Percentiles rank a stretch among this genome's conserved stretches.
Conservation (phyloP, 2,113 vertebrate genomes). For the Hylia prasina region DNA sequence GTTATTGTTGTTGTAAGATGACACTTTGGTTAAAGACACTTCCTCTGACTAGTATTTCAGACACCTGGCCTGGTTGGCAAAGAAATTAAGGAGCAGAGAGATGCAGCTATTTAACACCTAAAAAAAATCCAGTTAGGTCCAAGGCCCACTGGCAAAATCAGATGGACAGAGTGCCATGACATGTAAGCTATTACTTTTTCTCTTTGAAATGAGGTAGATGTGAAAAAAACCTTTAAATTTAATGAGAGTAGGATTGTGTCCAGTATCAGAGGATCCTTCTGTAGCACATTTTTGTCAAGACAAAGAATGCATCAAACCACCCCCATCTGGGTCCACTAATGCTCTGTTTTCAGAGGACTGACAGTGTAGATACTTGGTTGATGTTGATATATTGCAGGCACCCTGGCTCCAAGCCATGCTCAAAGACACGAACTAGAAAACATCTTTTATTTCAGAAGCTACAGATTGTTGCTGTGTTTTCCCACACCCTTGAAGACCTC, state of each 20-base stretch:
- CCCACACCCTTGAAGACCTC: background rate
- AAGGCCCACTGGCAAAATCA: background rate
- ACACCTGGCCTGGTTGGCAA: background rate
- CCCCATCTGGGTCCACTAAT: rapidly evolving
- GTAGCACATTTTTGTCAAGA: background rate
- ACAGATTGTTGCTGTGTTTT: background rate
- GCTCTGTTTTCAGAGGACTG: background rate
- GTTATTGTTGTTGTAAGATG: too few species aligned
- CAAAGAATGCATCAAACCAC: background rate
- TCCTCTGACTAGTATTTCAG: background rate
- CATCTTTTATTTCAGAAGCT: background rate
- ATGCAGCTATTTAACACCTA: background rate
- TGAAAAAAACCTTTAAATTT: background rate
- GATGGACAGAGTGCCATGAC: background rate
- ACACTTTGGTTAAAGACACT: background rate
- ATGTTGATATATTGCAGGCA: background rate
- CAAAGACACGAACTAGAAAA: background rate
- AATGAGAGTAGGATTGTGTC: background rate
- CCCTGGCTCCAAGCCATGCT: background rate
- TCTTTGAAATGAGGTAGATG: background rate
- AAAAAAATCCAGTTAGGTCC: background rate
- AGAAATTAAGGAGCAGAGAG: background rate
- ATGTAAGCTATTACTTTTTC: background rate
- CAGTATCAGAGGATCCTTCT: background rate
- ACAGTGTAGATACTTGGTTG: background rate